A percentile compares a stretch with the other conserved stretches of the same genome.
Evolutionary conservation across 2,797 vertebrate genomes (phyloP).

Genomic region (Phoxinus dragarum): DNA sequence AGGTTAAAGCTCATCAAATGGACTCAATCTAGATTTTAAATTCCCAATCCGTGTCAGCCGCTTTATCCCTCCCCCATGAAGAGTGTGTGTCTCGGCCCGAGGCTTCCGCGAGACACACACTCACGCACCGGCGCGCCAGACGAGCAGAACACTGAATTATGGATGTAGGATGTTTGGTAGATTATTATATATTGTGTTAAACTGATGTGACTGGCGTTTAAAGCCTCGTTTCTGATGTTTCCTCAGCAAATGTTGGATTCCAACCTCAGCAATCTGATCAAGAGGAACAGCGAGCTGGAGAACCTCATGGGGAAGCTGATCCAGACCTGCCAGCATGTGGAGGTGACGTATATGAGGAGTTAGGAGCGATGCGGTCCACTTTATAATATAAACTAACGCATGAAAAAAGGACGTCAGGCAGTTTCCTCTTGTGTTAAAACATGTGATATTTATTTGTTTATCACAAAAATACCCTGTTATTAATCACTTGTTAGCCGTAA

Average conservation of each 20-base stretch:
- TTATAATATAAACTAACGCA: not conserved
- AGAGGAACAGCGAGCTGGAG: slow-evolving; percentile 98
- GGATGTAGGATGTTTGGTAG: slow-evolving; percentile 34
- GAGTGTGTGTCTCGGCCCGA: not conserved
- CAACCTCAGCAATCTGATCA: slow-evolving; percentile 96
- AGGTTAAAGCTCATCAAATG: not conserved
- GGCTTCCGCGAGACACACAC: no score
- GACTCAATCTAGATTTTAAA: slow-evolving; percentile 3
- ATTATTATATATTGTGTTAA: not conserved
- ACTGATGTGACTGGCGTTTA: not conserved
- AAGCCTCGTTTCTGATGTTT: slow-evolving; percentile 36
- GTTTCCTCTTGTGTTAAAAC: no score
- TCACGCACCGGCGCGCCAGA: no score
- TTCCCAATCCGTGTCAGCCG: not conserved
- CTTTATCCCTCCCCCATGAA: not conserved
- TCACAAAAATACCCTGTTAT: not conserved
- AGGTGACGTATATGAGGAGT: slow-evolving; percentile 70
- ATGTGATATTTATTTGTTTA: not conserved
- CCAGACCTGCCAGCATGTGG: slow-evolving; percentile 97
- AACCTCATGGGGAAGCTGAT: slow-evolving; percentile 96
- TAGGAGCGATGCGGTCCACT: not conserved
- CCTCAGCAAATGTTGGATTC: slow-evolving; percentile 94
- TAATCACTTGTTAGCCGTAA: not conserved
- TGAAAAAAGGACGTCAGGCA: no score
- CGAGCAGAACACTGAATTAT: not conserved